Conservation (phyloP, 2,888 invertebrate genomes). For the Metopia argyrocephala region DNA sequence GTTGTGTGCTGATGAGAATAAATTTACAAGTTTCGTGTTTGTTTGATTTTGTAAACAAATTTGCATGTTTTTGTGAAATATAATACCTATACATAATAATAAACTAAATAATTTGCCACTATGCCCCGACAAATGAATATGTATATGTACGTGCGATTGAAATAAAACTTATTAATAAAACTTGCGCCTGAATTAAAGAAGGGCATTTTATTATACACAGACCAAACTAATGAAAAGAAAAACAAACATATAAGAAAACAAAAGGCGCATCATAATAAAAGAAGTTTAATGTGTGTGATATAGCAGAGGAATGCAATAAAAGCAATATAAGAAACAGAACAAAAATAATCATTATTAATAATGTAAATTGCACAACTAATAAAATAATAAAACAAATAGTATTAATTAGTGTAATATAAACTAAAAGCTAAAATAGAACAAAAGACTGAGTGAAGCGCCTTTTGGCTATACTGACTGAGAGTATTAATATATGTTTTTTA, state of each 20-base stretch:
- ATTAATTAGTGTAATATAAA: constrained; percentile 3
- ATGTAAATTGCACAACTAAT: constrained; percentile 38
- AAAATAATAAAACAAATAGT: constrained; percentile 8
- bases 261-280: constrained; percentile 54
- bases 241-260: constrained; percentile 40
- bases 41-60: constrained; percentile 56
- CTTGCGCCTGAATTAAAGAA: constrained; percentile 59
- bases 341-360: background rate
- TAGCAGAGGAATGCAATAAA: constrained; percentile 58
- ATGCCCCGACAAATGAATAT: background rate
- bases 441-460: constrained; percentile 35
- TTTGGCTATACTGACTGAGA: constrained; percentile 21
- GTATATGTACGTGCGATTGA: too few species aligned
- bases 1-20: constrained; percentile 46
- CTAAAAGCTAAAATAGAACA: background rate
- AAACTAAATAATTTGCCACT: constrained; percentile 17
- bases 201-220: constrained; percentile 59
- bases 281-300: constrained; percentile 43
- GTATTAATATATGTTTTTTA: constrained; percentile 21
- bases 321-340: constrained; percentile 28
- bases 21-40: constrained; percentile 47
- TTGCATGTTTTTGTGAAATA: constrained; percentile 59
- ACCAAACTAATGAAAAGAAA: constrained; percentile 30
- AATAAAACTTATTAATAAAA: constrained; percentile 29
- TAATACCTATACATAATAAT: constrained; percentile 23